Percentiles rank a stretch among this genome's conserved stretches.
These are phyloP conservation scores for Melipona quadrifasciata DNA, from an alignment of 1,140 invertebrate genomes.

Conservation along the genomic window DNA sequence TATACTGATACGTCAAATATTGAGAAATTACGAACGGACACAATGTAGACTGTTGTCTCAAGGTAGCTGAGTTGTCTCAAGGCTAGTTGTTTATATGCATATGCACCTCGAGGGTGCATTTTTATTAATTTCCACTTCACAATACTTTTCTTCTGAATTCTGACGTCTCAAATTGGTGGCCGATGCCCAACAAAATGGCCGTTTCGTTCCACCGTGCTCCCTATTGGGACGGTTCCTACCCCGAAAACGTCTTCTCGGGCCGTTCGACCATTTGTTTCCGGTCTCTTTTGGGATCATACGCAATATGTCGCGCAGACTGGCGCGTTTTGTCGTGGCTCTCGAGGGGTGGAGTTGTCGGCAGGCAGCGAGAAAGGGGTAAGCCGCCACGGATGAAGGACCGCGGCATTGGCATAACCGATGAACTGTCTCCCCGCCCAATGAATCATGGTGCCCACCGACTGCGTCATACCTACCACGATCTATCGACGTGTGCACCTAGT, in stretches of 20 bases:
- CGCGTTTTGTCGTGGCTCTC: constrained; percentile 58
- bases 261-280: constrained; percentile 57
- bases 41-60: too few relatives aligned
- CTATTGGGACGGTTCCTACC: background rate
- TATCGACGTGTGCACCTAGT: constrained; percentile 6
- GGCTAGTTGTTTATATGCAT: too few relatives aligned
- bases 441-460: constrained; percentile 62
- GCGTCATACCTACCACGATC: constrained; percentile 19
- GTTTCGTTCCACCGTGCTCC: too few relatives aligned
- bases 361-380: constrained; percentile 50
- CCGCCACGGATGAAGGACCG: constrained; percentile 61
- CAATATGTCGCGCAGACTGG: constrained; percentile 62
- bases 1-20: too few relatives aligned
- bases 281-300: constrained; percentile 58
- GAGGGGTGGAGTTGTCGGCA: constrained; percentile 8
- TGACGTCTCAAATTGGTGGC: too few relatives aligned
- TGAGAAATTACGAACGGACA: too few relatives aligned
- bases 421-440: constrained; percentile 63
- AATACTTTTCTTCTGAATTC: too few relatives aligned
- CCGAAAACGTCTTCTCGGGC: constrained; percentile 52
- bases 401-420: constrained; percentile 69
- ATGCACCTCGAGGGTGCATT: too few relatives aligned
- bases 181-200: too few relatives aligned
- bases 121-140: too few relatives aligned
- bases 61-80: too few relatives aligned